Percentiles rank a stretch among this genome's conserved stretches.
phyloP scores from a whole-genome alignment of 2,888 invertebrate genomes.

The Fabriciana adippe region DNA sequence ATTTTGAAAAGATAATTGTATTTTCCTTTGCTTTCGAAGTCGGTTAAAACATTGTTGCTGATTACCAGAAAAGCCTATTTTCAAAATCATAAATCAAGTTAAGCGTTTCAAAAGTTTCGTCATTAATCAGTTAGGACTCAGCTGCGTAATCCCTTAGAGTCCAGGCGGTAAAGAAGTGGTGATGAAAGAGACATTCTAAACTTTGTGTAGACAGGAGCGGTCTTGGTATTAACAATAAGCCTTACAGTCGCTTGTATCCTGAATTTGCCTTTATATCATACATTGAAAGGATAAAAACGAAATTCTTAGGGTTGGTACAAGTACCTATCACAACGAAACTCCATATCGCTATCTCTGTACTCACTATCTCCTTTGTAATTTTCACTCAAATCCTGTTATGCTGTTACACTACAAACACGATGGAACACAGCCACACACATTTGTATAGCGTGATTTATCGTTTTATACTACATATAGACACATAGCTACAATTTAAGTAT shows the following conservation, averaged over 20 bases:
- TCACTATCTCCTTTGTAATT: no score
- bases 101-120: slow-evolving; percentile 53
- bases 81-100: slow-evolving; percentile 51
- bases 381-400: no score
- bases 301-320: slow-evolving; percentile 26
- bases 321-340: neutral
- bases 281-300: slow-evolving; percentile 28
- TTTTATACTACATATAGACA: no score
- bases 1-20: neutral
- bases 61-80: slow-evolving; percentile 43
- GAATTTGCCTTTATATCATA: slow-evolving; percentile 19
- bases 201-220: slow-evolving; percentile 22
- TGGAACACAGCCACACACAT: no score
- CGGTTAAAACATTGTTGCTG: slow-evolving; percentile 41
- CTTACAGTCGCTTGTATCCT: slow-evolving; percentile 23
- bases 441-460: no score
- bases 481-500: no score
- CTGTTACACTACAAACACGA: no score
- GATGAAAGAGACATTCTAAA: slow-evolving; percentile 35
- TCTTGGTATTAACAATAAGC: slow-evolving; percentile 7
- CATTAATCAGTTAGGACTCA: slow-evolving; percentile 67
- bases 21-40: neutral
- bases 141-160: slow-evolving; percentile 59
- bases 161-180: slow-evolving; percentile 47
- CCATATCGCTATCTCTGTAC: no score